Base-by-base conservation (phyloP, 2,797 vertebrate genomes). In the Dermochelys coriacea region DNA sequence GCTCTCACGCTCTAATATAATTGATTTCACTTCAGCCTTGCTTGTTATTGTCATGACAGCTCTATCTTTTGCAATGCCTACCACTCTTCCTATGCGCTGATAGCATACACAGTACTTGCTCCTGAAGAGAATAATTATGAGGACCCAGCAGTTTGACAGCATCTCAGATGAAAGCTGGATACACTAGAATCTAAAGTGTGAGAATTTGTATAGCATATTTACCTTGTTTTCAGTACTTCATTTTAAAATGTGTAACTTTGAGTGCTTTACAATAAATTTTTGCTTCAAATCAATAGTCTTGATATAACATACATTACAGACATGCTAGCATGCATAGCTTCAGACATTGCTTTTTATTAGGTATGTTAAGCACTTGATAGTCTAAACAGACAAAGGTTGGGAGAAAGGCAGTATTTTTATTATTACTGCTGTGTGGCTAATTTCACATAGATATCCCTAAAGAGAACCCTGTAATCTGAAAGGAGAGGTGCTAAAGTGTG, bases 61-160 rank as follows among this genome's bases (percentile, higher is more conserved):
- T 82, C 59, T 87, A 15, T 49, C 75, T 94, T 52, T 61, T 9
- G 74, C 29, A 47, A 15, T 59, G 37, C 74, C 74, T 85, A 19
- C 15, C 23, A 8, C 68, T 90, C 79, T 87, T 84, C 81, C 50
- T 0, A 0, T 80, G 80, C 79, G 51, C 50, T 82, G 61, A 52
- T 86, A 85, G 74, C 79, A 80, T 45, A 80, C 29, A 80, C 19
- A 74, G 41, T n/a, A 88, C 68, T 52, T 89, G 37, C 68, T 91
- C 45, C 89, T 84, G 80, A 68, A 47, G n/a, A 86, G 45, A 94
- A 23, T 51, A 82, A 87, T 50, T 91, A 31, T 91, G 75, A 85
- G 61, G 87, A 87, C 19, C 88, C 51, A 88, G 79, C 52, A 85
- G 90, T 91, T 93, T 91, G 55, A 83, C 34, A 41, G 34, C 50